Evolutionary conservation across 2,797 vertebrate species (phyloP).

Genomic region (Cuniculus paca): DNA sequence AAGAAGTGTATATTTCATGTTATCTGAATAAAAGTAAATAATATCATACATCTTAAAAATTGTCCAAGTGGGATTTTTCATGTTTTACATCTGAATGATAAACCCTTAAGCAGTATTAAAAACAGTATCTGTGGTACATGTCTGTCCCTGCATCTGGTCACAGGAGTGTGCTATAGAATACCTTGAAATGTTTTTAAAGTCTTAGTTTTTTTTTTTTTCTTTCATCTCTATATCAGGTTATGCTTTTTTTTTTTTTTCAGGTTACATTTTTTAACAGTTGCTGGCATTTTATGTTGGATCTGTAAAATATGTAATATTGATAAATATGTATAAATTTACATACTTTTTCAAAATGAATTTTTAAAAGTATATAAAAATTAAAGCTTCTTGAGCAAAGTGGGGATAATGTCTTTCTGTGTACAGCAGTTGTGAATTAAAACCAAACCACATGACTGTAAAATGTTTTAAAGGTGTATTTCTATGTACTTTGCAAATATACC

Average conservation of each 20-base stretch:
- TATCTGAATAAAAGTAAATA: constrained; percentile 10
- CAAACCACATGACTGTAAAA: constrained; percentile 65
- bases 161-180: background rate
- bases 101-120: constrained; percentile 36
- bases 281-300: constrained; percentile 63
- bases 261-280: constrained; percentile 64
- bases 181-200: constrained; percentile 49
- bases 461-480: constrained; percentile 74
- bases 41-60: background rate
- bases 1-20: constrained; percentile 42
- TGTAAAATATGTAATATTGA: constrained; percentile 69
- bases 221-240: constrained; percentile 35
- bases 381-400: constrained; percentile 51
- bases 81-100: constrained; percentile 52
- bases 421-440: constrained; percentile 66
- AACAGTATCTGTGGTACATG: constrained; percentile 6
- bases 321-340: constrained; percentile 66
- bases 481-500: constrained; percentile 28
- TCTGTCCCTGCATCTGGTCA: background rate
- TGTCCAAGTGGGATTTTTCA: constrained; percentile 40
- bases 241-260: constrained; percentile 51
- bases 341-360: constrained; percentile 69
- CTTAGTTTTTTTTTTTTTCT: constrained; percentile 46
- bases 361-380: constrained; percentile 64
- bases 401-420: constrained; percentile 61